These are phyloP conservation scores for Plagodis pulveraria DNA, from an alignment of 2,888 invertebrate species.

Conservation along the genomic window DNA sequence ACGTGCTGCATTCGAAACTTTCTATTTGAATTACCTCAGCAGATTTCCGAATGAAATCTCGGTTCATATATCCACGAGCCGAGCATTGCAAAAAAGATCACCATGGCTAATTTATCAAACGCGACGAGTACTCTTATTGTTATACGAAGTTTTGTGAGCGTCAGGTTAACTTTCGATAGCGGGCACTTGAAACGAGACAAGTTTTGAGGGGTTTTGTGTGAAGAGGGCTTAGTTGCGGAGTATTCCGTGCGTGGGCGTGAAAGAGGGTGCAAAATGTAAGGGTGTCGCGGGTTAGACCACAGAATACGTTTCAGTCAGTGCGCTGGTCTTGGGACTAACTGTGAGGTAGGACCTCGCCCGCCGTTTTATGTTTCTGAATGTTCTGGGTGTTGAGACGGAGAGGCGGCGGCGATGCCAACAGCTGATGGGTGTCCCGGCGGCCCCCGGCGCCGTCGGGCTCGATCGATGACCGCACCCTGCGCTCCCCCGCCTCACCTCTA, in stretches of 20 bases:
- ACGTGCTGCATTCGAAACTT: slow-evolving; percentile 27
- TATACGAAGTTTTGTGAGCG: slow-evolving; percentile 11
- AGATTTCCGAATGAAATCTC: slow-evolving; percentile 4
- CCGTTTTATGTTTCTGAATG: slow-evolving; percentile 17
- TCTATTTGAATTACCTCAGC: slow-evolving; percentile 2
- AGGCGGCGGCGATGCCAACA: slow-evolving; percentile 61
- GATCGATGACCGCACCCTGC: slow-evolving; percentile 78
- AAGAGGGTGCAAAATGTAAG: slow-evolving; percentile 34
- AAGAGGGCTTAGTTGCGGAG: slow-evolving; percentile 34
- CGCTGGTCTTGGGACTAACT: slow-evolving; percentile 30
- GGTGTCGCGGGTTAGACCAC: slow-evolving; percentile 23
- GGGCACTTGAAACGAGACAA: slow-evolving; percentile 35
- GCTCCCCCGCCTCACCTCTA: slow-evolving; percentile 61
- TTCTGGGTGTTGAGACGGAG: slow-evolving; percentile 37
- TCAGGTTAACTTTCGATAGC: slow-evolving; percentile 23
- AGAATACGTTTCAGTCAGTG: not conserved
- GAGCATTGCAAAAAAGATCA: slow-evolving; percentile 9
- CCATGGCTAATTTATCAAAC: slow-evolving; percentile 16
- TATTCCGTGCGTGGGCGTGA: slow-evolving; percentile 31
- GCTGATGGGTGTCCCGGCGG: slow-evolving; percentile 73
- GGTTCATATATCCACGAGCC: slow-evolving; percentile 1
- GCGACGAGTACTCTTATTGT: slow-evolving; percentile 8
- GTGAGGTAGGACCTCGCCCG: slow-evolving; percentile 33
- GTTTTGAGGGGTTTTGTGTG: slow-evolving; percentile 35
- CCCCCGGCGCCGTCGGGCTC: slow-evolving; percentile 59